Evolutionary conservation across 2,888 invertebrate genomes (phyloP).

Genomic region (Rhopalosiphum nymphaeae): DNA sequence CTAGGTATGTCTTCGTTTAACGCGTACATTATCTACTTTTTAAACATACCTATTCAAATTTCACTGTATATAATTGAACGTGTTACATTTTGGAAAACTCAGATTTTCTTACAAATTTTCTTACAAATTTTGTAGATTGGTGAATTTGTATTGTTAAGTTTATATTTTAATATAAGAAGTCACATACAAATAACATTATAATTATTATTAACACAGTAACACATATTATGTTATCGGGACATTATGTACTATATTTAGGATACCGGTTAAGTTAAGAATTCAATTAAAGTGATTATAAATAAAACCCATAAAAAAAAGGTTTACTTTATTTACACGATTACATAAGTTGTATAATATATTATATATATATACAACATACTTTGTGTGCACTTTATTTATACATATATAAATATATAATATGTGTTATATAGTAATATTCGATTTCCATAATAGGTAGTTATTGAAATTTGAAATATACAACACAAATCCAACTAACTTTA

Average conservation of each 20-base stretch:
- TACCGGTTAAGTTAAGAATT: background rate
- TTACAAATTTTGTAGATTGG: background rate
- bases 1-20: background rate
- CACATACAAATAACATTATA: background rate
- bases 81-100: background rate
- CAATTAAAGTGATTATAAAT: constrained; percentile 5
- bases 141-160: background rate
- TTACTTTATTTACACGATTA: background rate
- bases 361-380: background rate
- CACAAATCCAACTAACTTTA: background rate
- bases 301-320: background rate
- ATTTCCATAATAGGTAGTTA: background rate
- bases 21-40: background rate
- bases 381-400: background rate
- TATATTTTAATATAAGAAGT: background rate
- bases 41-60: background rate
- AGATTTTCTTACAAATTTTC: background rate
- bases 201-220: background rate
- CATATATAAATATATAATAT: background rate
- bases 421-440: background rate
- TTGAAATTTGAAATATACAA: background rate
- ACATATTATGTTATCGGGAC: background rate
- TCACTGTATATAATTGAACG: background rate
- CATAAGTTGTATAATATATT: background rate
- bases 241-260: background rate